Conservation (phyloP, 2,113 vertebrate genomes). For the Micromys minutus region DNA sequence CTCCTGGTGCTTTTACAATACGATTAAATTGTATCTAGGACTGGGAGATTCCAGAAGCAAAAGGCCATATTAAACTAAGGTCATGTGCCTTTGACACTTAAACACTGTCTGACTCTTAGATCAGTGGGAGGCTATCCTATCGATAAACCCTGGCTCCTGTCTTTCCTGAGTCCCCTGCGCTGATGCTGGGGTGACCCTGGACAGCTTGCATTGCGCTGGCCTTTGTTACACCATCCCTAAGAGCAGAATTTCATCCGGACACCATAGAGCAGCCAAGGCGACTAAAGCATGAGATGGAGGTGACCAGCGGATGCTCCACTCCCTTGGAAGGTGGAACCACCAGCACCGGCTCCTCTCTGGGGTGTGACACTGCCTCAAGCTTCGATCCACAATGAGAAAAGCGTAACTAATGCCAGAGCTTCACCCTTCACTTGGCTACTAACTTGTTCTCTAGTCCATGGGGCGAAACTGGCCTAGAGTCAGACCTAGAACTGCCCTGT, state of each 20-base stretch:
- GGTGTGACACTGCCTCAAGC: background rate
- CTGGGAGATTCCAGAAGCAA: background rate
- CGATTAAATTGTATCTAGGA: background rate
- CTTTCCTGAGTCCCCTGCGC: background rate
- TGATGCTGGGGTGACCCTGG: background rate
- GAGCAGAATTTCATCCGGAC: background rate
- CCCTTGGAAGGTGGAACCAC: background rate
- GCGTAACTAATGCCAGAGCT: background rate
- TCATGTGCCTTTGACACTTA: background rate
- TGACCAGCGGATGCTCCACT: no score
- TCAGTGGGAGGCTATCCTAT: background rate
- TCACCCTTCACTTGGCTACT: constrained; percentile 37
- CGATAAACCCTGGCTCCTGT: background rate
- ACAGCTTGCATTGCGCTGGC: background rate
- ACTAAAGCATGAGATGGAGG: background rate
- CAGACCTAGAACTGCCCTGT: constrained; percentile 3
- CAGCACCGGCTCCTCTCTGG: background rate
- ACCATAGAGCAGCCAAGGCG: background rate
- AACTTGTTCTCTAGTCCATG: constrained; percentile 41
- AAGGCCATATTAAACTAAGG: background rate
- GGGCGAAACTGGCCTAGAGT: background rate
- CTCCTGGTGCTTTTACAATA: background rate
- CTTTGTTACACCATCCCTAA: background rate
- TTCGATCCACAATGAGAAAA: background rate
- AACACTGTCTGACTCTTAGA: background rate